Base-by-base conservation (phyloP, 2,113 vertebrate genomes). In the Plotosus lineatus region DNA sequence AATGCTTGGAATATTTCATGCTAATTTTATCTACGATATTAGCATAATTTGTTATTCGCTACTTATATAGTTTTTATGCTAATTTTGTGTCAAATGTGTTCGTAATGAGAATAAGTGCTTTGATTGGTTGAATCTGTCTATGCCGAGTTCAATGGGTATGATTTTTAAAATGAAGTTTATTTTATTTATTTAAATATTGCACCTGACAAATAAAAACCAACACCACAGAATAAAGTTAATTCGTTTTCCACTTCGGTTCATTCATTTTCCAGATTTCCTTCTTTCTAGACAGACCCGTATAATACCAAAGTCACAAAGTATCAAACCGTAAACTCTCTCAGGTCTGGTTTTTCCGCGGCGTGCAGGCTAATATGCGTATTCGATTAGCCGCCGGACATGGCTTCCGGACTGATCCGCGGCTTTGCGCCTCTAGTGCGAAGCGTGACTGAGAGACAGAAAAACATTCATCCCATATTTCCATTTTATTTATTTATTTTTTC, bases 361-460 rank as follows among this genome's bases (percentile, higher is more conserved):
- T 60, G 15, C 42, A 50, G 44, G 75, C 31, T 73, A 73, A 28
- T 61, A 81, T 75, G 75, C 31, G 79, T 65, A 79, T 83, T 77
- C 51, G 75, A 87, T 89, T 89, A 92, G 81, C 86, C 84, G 63
- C 74, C 56, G 82, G 85, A 89, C 89, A 88, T 87, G 84, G 83
- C 84, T 79, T 85, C 69, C 77, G 83, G 66, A 85, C 89, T 90
- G 89, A 92, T 91, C 90, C 88, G 86, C 79, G 33, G 91, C 89
- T 93, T 92, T 92, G 87, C 85, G 86, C 85, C 84, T 73, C 79
- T 77, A 87, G 89, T 78, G 66, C 87, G 86, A 88, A 90, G 79
- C 83, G 75, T 88, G 79, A 86, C 82, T 83, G 81, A 87, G 81
- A 86, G 81, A 87, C 79, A 53, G 83, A 87, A 81, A 85, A 79